Conservation (phyloP, 1,140 invertebrate species). For the Homalodisca vitripennis region DNA sequence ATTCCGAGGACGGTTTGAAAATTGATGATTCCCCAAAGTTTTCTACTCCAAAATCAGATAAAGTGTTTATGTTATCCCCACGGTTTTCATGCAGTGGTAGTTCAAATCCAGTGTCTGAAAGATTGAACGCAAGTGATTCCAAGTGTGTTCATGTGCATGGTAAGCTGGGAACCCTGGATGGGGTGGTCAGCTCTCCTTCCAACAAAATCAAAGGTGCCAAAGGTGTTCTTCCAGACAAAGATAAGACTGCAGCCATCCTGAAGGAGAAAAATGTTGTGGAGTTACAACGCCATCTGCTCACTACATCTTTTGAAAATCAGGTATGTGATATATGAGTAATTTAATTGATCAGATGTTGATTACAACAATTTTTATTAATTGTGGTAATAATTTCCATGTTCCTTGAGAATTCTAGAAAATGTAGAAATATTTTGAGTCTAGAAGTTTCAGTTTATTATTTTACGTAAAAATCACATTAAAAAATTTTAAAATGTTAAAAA, state of each 20-base stretch:
- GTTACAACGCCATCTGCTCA: conserved; percentile 78
- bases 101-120: neutral
- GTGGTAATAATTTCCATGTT: too few species aligned
- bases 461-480: too few species aligned
- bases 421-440: too few species aligned
- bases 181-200: conserved; percentile 41
- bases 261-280: conserved; percentile 76
- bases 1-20: conserved; percentile 3
- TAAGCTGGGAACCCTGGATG: conserved; percentile 42
- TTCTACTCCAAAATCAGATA: conserved; percentile 25
- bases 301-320: conserved; percentile 81
- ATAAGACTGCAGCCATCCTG: conserved; percentile 78
- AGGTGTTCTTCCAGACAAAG: conserved; percentile 46
- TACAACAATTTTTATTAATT: too few species aligned
- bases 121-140: conserved; percentile 7
- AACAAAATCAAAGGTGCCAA: conserved; percentile 35
- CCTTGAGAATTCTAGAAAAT: too few species aligned
- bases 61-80: conserved; percentile 11
- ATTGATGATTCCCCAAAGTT: conserved; percentile 25
- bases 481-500: too few species aligned
- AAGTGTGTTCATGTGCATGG: conserved; percentile 20
- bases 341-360: too few species aligned
- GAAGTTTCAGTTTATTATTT: too few species aligned
- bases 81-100: conserved; percentile 5
- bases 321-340: too few species aligned